Evolutionary conservation across 2,113 vertebrate species (phyloP), one percentile per base, ranked within the genome.

Genomic region (Seriola dumerili): DNA sequence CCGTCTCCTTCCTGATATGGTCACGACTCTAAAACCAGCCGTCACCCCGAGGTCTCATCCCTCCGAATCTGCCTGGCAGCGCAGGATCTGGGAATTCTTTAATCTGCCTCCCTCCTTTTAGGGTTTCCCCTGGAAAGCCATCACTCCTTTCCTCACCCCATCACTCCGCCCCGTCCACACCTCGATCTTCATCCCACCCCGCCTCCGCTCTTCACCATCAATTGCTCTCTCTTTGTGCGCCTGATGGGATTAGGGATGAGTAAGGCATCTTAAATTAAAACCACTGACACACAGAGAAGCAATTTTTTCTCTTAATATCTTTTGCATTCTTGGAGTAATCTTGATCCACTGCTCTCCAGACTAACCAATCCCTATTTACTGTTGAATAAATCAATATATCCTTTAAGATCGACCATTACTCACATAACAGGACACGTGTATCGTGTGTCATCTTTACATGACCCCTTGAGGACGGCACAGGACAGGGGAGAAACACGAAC

Each of bases 11-110:
- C 89, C 85, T 68, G 80, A 92, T 91, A 88, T 88, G 89, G 86
- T 75, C 86, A 88, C 29, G 62, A 70, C 72, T 88, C 86, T 90
- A 84, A 92, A 91, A 86, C 21, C 88, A 90, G 80, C 59, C 81
- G 84, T 88, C 86, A 83, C 83, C 88, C 85, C 19, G 73, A 79
- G 84, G 85, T 73, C 84, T 82, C 80, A 77, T 86, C 81, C 42
- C 25, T 76, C 73, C 16, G n/a, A 29, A 66, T 82, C 59, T 29
- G 68, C n/a, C 23, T 38, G 57, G 70, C 79, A 81, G 70, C n/a
- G 4, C 19, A 7, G 13, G 77, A 88, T 82, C 79, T 85, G 87
- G 85, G 84, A 82, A 90, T 86, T 82, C 72, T 87, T 77, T 66
- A 68, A 14, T 90, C 85, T 83, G 50, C 68, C 76, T 84, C 81